Base-by-base conservation (phyloP, 2,888 invertebrate species). In the Sinohyriopsis cumingii region DNA sequence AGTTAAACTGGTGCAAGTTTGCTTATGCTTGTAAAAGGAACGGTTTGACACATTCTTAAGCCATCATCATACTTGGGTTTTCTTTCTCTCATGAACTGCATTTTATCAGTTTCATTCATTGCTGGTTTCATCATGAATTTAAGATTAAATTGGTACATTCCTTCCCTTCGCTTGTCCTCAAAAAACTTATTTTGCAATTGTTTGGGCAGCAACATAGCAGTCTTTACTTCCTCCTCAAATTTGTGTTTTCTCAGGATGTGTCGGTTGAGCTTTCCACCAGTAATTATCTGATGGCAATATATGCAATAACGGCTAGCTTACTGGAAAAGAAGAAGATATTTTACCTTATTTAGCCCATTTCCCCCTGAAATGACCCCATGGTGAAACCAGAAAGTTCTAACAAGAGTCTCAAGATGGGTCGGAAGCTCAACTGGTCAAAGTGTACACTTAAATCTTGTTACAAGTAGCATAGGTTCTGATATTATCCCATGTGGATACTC, bases 21-120 rank as follows among this genome's bases (percentile, higher is more conserved):
- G 59, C 56, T 57, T 59, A 24, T 72, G 69, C 56, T 59, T 68
- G 60, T 64, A 71, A 54, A 62, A 71, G 1, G 60, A 57, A 25
- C 64, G 59, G 55, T 68, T 63, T 15, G 66, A 69, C 71, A 75
- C 65, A 72, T 69, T 61, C 56, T 33, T n/a, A 75, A 24, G n/a
- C 33, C 54, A 64, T 72, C 69, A n/a, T 45, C 9, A 19, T 5
- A 62, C 56, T 71, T 71, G 19, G 71, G 63, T 54, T 67, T 72
- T 63, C 74, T 64, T 33, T 69, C 67, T 25, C 71, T 60, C 71
- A 72, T 69, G 24, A 65, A 28, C 54, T 64, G 20, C 15, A 28
- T n/a, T 24, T 68, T 56, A 56, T 55, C 55, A 59, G 33, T 53
- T 45, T 67, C 55, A 25, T 65, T 45, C 57, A 28, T 19, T 20